Evolutionary conservation across 2,113 vertebrate species (phyloP), one percentile per base, ranked within the genome.

Genomic region (Lagopus leucura): DNA sequence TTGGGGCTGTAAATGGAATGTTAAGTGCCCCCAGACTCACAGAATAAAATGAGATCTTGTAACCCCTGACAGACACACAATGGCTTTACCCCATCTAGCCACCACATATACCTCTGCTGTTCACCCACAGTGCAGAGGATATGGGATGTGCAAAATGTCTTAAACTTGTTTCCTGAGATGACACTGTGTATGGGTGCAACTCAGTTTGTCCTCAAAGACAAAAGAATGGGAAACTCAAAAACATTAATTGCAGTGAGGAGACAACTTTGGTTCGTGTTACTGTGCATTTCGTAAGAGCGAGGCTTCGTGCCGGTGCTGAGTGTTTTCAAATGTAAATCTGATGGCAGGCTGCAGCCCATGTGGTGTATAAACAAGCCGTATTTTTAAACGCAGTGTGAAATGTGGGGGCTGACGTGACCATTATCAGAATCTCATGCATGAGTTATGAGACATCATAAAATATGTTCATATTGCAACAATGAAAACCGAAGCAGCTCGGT

Each of bases 371-470:
- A 90, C 95, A 89, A 90, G 69, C 32, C 1, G 5, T 92, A 42
- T 57, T 86, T 93, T 94, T 91, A 94, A 94, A 81, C 43, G 7
- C 81, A 8, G 75, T 78, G 54, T 55, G 91, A 94, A 92, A 83
- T 36, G 50, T 48, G 47, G 94, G 86, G 91, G 95, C 90, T 87
- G 90, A 83, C 6, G 15, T 27, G 57, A 71, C 79, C 79, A 57
- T 82, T 90, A 79, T 95, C 90, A 52, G 95, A 84, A 50, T 78
- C 65, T 93, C 73, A 58, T 70, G 67, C 66, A 69, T 94, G 90
- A 93, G 69, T 92, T 69, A 78, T 61, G 91, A 91, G 94, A 24
- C 67, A 75, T 75, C 85, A 57, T 84, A 85, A 82, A 93, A 60
- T 50, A 84, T 86, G 86, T 94, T 90, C 89, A 61, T 34, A 54